phyloP scores from a whole-genome alignment of 2,888 invertebrate genomes.

The Toxonevra muliebris region DNA sequence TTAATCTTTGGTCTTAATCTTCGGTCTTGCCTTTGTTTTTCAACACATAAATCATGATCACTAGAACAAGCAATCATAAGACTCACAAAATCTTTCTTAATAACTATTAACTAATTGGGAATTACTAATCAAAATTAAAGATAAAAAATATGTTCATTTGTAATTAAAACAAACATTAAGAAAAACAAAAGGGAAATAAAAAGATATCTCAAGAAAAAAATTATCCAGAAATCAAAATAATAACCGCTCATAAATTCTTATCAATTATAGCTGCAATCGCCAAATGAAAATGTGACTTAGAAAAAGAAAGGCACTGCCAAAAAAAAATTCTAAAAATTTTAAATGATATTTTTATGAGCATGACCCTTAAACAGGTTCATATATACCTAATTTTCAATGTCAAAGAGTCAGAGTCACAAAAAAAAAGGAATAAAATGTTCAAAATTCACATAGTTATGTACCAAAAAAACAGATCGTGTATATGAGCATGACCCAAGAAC shows the following conservation, averaged over 20 bases:
- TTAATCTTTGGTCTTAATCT: too few species aligned
- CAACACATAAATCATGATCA: too few species aligned
- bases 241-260: slow-evolving; percentile 14
- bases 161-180: too few species aligned
- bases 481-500: slow-evolving; percentile 2
- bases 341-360: not conserved
- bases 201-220: not conserved
- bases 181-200: too few species aligned
- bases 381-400: slow-evolving; percentile 16
- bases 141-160: too few species aligned
- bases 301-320: too few species aligned
- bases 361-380: not conserved
- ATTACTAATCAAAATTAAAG: too few species aligned
- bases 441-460: slow-evolving; percentile 39
- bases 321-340: not conserved
- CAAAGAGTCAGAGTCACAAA: slow-evolving; percentile 49
- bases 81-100: too few species aligned
- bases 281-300: slow-evolving; percentile 51
- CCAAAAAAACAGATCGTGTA: slow-evolving; percentile 26
- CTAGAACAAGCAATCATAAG: too few species aligned
- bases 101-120: too few species aligned
- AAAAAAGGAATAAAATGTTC: slow-evolving; percentile 1
- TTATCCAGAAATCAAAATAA: slow-evolving; percentile 13
- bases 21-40: too few species aligned
- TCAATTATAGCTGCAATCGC: slow-evolving; percentile 57